Percentiles rank a stretch among this genome's conserved stretches.
Evolutionary conservation across 2,888 invertebrate species (phyloP).

Genomic region (Buathra laborator): DNA sequence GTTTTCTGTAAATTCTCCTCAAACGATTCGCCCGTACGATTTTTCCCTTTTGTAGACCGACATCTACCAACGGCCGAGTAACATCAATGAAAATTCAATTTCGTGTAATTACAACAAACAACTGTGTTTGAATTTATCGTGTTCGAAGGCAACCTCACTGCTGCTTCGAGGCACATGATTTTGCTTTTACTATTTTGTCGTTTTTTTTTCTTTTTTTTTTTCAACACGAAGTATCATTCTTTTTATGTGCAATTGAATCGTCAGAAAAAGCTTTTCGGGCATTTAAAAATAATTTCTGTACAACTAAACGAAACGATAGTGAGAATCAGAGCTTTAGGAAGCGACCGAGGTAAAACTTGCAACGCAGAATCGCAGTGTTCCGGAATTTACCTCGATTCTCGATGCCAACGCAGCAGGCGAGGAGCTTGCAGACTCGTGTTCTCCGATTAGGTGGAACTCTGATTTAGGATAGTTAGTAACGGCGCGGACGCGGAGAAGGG

Average conservation of each 20-base stretch:
- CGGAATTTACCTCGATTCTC: slow-evolving; percentile 40
- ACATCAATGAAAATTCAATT: slow-evolving; percentile 39
- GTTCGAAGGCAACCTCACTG: neutral
- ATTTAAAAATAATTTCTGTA: neutral
- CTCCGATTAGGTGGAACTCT: slow-evolving; percentile 65
- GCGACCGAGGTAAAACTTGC: slow-evolving; percentile 12
- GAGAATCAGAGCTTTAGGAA: neutral
- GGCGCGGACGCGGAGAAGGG: slow-evolving; percentile 52
- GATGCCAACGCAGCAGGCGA: slow-evolving; percentile 47
- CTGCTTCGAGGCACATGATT: neutral
- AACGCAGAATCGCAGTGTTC: neutral
- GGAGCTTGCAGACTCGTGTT: slow-evolving; percentile 37
- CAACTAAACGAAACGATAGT: neutral
- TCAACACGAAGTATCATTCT: too few relatives aligned
- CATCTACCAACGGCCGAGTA: neutral
- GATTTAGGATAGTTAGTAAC: slow-evolving; percentile 74
- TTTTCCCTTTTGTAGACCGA: neutral
- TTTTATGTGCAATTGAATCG: neutral
- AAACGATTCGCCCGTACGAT: slow-evolving; percentile 23
- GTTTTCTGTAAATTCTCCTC: neutral
- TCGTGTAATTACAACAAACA: slow-evolving; percentile 9
- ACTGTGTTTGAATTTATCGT: slow-evolving; percentile 10
- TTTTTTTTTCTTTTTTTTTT: neutral
- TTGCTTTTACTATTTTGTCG: slow-evolving; percentile 17
- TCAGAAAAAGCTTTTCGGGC: neutral